Evolutionary conservation across 2,797 vertebrate genomes (phyloP).

Genomic region (Mus caroli): DNA sequence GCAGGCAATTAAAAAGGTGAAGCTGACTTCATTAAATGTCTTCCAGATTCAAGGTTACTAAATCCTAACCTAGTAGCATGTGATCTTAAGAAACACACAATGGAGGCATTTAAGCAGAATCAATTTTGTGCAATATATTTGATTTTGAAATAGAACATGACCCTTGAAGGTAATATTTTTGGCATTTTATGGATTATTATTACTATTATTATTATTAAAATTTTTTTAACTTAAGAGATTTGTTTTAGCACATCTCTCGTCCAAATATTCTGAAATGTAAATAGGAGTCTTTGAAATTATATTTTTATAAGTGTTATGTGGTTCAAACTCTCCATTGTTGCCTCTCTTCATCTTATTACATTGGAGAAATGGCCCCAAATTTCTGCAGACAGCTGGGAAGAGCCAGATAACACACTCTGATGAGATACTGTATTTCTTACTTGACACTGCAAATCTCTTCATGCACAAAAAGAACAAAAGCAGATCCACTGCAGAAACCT

Average conservation of each 20-base stretch:
- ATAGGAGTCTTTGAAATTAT: background rate
- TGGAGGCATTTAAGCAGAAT: background rate
- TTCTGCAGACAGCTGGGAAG: background rate
- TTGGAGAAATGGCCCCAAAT: background rate
- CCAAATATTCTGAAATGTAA: slow-evolving; percentile 2
- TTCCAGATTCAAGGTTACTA: background rate
- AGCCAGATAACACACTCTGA: background rate
- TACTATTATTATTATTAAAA: background rate
- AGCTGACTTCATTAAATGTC: slow-evolving; percentile 19
- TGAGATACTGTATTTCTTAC: background rate
- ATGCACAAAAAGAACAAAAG: background rate
- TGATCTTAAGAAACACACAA: background rate
- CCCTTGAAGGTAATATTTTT: background rate
- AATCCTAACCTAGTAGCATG: background rate
- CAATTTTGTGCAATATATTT: background rate
- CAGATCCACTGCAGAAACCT: background rate
- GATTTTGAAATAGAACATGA: slow-evolving; percentile 52
- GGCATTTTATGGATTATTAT: background rate
- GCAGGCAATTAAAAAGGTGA: slow-evolving; percentile 45
- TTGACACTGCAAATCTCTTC: background rate
- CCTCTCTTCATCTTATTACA: slow-evolving; percentile 73
- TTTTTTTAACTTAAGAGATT: slow-evolving; percentile 16
- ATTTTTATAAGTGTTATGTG: slow-evolving; percentile 2
- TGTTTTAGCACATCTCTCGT: slow-evolving; percentile 18
- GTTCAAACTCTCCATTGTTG: slow-evolving; percentile 59